These are phyloP conservation scores for Oegoconia quadripuncta DNA, from an alignment of 2,888 invertebrate genomes.

Conservation along the genomic window DNA sequence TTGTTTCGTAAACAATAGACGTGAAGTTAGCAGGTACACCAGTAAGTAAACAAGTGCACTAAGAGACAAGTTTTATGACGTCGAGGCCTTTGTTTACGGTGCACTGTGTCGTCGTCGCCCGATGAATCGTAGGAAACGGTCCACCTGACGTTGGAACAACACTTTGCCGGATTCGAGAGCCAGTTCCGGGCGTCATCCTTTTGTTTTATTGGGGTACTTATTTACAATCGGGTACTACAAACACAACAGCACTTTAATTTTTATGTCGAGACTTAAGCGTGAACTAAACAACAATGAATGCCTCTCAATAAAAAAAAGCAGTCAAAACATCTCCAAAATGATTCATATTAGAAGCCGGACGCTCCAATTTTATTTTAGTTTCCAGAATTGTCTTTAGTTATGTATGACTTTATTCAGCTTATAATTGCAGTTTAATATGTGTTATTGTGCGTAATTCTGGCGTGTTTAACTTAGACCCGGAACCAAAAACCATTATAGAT, in stretches of 20 bases:
- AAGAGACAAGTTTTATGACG: conserved; percentile 32
- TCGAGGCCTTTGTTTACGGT: conserved; percentile 37
- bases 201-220: conserved; percentile 24
- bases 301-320: not conserved
- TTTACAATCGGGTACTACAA: not conserved
- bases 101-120: conserved; percentile 17
- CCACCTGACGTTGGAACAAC: conserved; percentile 36
- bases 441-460: not conserved
- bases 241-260: conserved; percentile 3
- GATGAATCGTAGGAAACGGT: conserved; percentile 42
- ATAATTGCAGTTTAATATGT: not conserved
- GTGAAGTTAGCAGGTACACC: not conserved
- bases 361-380: too few species aligned
- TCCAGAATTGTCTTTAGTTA: too few species aligned
- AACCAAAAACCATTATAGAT: not conserved
- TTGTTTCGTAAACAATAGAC: not conserved
- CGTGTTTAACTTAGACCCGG: conserved; percentile 4
- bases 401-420: not conserved
- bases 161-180: conserved; percentile 28
- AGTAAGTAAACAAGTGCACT: conserved; percentile 34
- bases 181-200: conserved; percentile 30
- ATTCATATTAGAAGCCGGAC: too few species aligned
- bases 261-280: not conserved
- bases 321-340: not conserved
- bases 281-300: not conserved